Evolutionary conservation across 2,797 vertebrate genomes (phyloP).

Genomic region (Phataginus tetradactyla): DNA sequence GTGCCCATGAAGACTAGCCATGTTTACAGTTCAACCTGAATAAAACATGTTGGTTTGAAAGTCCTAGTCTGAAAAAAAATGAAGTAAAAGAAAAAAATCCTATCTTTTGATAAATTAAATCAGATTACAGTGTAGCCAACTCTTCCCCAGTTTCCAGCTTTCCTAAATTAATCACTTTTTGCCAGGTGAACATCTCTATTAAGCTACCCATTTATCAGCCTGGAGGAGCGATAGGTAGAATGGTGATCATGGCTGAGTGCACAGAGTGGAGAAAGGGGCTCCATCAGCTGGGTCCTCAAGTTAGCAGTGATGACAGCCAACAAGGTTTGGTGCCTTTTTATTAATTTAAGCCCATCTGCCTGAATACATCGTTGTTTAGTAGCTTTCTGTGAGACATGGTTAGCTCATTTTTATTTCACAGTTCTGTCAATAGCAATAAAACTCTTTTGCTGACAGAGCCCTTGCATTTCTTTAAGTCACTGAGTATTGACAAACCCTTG

Average conservation of each 20-base stretch:
- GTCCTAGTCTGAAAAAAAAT: not conserved
- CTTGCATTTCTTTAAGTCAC: conserved; percentile 37
- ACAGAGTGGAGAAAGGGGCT: conserved; percentile 85
- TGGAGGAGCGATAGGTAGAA: conserved; percentile 57
- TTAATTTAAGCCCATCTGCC: conserved; percentile 84
- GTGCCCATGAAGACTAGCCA: conserved; percentile 68
- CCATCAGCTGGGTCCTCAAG: conserved; percentile 85
- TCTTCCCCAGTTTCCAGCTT: conserved; percentile 81
- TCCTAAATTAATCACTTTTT: conserved; percentile 85
- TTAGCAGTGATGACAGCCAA: conserved; percentile 87
- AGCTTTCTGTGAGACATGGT: conserved; percentile 79
- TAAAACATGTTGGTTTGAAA: conserved; percentile 77
- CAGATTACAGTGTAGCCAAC: conserved; percentile 74
- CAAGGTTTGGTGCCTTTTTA: conserved; percentile 85
- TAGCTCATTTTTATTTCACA: conserved; percentile 77
- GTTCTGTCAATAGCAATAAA: conserved; percentile 69
- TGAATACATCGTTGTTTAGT: conserved; percentile 81
- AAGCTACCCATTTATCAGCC: conserved; percentile 84
- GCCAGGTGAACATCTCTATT: conserved; percentile 85
- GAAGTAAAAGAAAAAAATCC: not conserved
- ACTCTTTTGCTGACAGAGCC: conserved; percentile 54
- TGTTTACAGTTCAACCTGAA: conserved; percentile 71
- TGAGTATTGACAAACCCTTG: not conserved
- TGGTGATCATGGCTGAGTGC: too few species aligned
- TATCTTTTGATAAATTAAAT: conserved; percentile 81